These are phyloP conservation scores for Mus caroli DNA, from an alignment of 2,797 vertebrate species.

Conservation along the genomic window DNA sequence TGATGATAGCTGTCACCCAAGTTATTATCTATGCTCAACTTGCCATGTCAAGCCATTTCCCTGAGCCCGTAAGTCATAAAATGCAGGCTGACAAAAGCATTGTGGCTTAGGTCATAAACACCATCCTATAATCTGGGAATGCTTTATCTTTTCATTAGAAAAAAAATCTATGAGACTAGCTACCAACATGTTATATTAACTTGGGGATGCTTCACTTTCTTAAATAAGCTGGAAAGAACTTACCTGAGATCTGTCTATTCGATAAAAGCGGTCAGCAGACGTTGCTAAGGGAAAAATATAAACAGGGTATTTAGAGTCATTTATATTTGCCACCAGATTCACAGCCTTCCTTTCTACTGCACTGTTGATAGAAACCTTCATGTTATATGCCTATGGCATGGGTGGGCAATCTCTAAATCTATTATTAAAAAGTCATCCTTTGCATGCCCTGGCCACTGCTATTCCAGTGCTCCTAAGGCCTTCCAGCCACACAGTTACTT, in stretches of 20 bases:
- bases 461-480: not conserved
- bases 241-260: conserved; percentile 99
- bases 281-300: conserved; percentile 91
- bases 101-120: not conserved
- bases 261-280: conserved; percentile 98
- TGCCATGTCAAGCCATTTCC: not conserved
- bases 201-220: not conserved
- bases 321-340: not conserved
- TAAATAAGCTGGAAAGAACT: conserved; percentile 59
- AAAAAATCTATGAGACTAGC: not conserved
- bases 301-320: not conserved
- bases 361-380: not conserved
- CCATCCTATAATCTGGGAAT: not conserved
- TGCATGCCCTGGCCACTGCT: fast-evolving
- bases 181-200: not conserved
- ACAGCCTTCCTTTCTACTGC: not conserved
- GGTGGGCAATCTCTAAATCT: not conserved
- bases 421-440: not conserved
- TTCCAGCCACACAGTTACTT: not conserved
- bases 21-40: not conserved
- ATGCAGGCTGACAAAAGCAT: not conserved
- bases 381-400: not conserved
- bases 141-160: not conserved
- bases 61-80: not conserved
- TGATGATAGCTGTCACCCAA: not conserved